A percentile compares a stretch with the other conserved stretches of the same genome.
These are phyloP conservation scores for Platichthys flesus DNA, from an alignment of 2,113 vertebrate genomes.

Conservation along the genomic window DNA sequence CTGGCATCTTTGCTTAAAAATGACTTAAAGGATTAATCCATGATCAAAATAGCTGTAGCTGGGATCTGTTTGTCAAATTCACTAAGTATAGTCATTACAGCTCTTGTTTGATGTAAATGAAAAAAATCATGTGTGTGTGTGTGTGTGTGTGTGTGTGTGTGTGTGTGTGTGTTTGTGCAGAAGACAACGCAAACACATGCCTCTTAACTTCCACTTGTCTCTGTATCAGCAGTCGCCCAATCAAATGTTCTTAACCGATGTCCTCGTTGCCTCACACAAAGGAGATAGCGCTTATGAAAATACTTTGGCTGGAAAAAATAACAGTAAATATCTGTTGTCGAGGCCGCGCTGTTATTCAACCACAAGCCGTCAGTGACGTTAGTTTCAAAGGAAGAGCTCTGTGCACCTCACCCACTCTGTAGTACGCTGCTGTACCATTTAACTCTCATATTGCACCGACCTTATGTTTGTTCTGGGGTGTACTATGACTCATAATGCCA, in stretches of 20 bases:
- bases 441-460: constrained; percentile 63
- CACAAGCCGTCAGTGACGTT: not conserved
- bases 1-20: not conserved
- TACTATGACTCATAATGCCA: constrained; percentile 70
- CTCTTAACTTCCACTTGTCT: constrained; percentile 31
- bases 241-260: not conserved
- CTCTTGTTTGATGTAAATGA: not conserved
- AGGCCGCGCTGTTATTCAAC: constrained; percentile 2
- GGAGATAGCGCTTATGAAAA: constrained; percentile 7
- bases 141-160: not conserved
- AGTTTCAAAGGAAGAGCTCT: constrained; percentile 45
- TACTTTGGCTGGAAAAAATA: constrained; percentile 12
- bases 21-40: not conserved
- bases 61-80: not conserved
- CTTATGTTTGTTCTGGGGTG: constrained; percentile 54
- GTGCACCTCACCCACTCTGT: constrained; percentile 33
- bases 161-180: not conserved
- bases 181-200: not conserved
- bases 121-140: not conserved
- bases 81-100: not conserved
- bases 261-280: constrained; percentile 14
- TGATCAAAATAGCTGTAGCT: not conserved
- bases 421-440: constrained; percentile 22
- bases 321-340: constrained; percentile 1
- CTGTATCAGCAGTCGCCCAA: constrained; percentile 4